Evolutionary conservation across 2,888 invertebrate species (phyloP).

Genomic region (Cryptocephalus moraei): DNA sequence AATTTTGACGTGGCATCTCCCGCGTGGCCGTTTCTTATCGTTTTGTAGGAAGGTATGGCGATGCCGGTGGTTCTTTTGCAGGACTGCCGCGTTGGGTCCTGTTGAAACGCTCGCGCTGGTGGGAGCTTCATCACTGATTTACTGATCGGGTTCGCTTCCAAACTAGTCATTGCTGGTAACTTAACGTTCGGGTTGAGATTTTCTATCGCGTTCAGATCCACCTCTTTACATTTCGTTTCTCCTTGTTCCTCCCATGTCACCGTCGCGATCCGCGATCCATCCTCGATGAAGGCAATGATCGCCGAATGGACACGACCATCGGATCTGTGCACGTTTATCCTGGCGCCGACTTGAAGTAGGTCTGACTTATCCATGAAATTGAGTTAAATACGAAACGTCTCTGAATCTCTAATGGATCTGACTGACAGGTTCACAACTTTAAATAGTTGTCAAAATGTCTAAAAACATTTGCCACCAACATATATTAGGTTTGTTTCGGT

Average conservation of each 20-base stretch:
- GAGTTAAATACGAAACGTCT: too few species aligned
- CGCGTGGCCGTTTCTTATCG: conserved; percentile 7
- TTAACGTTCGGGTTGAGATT: conserved; percentile 78
- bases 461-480: too few species aligned
- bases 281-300: conserved; percentile 87
- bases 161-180: conserved; percentile 4
- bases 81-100: conserved; percentile 13
- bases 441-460: too few species aligned
- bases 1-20: conserved; percentile 9
- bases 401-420: too few species aligned
- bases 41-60: conserved; percentile 15
- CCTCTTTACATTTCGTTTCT: conserved; percentile 99
- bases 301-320: conserved; percentile 93
- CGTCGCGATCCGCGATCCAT: conserved; percentile 79
- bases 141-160: conserved; percentile 6
- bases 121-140: conserved; percentile 9
- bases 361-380: conserved; percentile 3
- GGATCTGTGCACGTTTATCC: conserved; percentile 73
- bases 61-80: conserved; percentile 11
- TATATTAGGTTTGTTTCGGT: too few species aligned
- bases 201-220: conserved; percentile 84
- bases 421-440: too few species aligned
- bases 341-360: conserved; percentile 46
- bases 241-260: conserved; percentile 99
- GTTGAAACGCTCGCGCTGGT: conserved; percentile 10